Evolutionary conservation across 1,140 invertebrate genomes (phyloP).

Genomic region (Platyura marginata): DNA sequence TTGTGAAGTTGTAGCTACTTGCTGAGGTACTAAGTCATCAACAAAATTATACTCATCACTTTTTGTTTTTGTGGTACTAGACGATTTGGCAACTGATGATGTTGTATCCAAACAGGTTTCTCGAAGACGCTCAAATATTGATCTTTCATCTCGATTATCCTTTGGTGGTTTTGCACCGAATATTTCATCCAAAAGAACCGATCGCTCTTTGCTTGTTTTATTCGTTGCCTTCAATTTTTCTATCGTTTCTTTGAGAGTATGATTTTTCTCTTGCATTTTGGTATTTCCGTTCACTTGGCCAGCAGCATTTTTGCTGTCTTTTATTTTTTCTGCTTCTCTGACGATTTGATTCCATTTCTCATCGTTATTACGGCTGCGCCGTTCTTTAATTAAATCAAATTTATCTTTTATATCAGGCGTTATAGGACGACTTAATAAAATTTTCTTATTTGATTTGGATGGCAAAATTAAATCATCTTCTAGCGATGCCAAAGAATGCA

Average conservation of each 20-base stretch:
- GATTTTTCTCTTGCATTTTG: conserved; percentile 31
- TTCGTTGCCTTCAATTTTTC: conserved; percentile 44
- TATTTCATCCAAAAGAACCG: background rate
- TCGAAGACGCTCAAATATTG: conserved; percentile 8
- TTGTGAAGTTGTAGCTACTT: no score
- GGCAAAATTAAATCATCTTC: conserved; percentile 6
- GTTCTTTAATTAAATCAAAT: conserved; percentile 43
- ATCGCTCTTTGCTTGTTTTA: conserved; percentile 26
- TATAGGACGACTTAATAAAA: conserved; percentile 5
- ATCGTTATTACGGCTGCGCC: conserved; percentile 28
- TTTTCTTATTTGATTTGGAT: conserved; percentile 10
- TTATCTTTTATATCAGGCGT: conserved; percentile 28
- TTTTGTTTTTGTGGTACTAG: conserved; percentile 8
- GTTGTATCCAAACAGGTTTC: background rate
- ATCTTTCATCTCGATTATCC: conserved; percentile 1
- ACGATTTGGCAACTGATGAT: conserved; percentile 12
- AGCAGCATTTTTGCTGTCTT: conserved; percentile 1
- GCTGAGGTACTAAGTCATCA: no score
- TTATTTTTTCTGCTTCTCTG: conserved; percentile 7
- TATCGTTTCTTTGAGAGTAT: conserved; percentile 34
- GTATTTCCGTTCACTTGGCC: background rate
- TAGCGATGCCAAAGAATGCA: conserved; percentile 7
- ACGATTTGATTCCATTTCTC: conserved; percentile 11
- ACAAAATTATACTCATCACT: conserved; percentile 15
- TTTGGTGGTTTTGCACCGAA: conserved; percentile 1